A percentile compares a stretch with the other conserved stretches of the same genome.
Evolutionary conservation across 2,888 invertebrate species (phyloP).

Genomic region (Calameuta filiformis): DNA sequence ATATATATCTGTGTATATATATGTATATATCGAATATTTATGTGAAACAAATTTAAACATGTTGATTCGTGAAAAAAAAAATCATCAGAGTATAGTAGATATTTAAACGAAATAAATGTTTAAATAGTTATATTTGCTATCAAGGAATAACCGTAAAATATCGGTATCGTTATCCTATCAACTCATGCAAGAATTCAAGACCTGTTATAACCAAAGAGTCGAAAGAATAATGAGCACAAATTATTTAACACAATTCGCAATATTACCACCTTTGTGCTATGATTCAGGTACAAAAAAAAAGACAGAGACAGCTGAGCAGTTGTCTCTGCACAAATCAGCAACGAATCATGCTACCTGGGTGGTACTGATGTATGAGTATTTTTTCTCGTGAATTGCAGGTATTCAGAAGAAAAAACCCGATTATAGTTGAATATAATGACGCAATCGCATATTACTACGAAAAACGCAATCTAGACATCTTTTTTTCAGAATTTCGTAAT

Average conservation of each 20-base stretch:
- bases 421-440: neutral
- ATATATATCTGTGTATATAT: neutral
- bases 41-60: neutral
- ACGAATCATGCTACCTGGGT: slow-evolving; percentile 51
- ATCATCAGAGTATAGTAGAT: neutral
- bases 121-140: neutral
- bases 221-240: neutral
- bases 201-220: neutral
- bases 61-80: neutral
- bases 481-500: neutral
- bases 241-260: neutral
- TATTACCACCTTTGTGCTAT: neutral
- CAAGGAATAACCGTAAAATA: neutral
- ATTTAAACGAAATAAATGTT: neutral
- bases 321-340: slow-evolving; percentile 37
- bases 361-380: slow-evolving; percentile 22
- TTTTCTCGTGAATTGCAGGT: neutral
- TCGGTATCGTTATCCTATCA: neutral
- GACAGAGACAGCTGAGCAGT: neutral
- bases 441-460: neutral
- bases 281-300: neutral
- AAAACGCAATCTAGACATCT: neutral
- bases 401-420: neutral
- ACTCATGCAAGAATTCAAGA: neutral
- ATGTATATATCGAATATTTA: neutral